Evolutionary conservation across 2,888 invertebrate species (phyloP).

Genomic region (Ichneumoninae sp.): DNA sequence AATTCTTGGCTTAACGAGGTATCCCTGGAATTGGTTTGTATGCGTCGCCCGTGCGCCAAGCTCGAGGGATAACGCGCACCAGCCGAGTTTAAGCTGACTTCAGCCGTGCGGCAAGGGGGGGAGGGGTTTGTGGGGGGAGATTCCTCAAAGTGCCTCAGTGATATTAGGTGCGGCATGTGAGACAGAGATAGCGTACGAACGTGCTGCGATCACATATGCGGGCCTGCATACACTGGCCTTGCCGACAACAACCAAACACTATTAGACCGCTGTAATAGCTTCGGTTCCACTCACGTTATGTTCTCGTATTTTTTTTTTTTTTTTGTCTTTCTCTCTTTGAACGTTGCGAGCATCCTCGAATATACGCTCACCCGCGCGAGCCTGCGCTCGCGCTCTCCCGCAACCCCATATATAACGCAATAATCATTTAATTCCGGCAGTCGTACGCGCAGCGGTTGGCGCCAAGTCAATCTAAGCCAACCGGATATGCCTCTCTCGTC

Average conservation of each 20-base stretch:
- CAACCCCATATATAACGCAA: slow-evolving; percentile 79
- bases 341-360: slow-evolving; percentile 65
- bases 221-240: slow-evolving; percentile 29
- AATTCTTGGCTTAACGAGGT: slow-evolving; percentile 73
- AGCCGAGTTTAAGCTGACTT: slow-evolving; percentile 7
- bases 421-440: slow-evolving; percentile 84
- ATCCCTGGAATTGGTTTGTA: slow-evolving; percentile 77
- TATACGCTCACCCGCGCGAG: slow-evolving; percentile 39
- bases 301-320: slow-evolving; percentile 22
- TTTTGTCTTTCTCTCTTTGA: slow-evolving; percentile 4
- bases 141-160: slow-evolving; percentile 17
- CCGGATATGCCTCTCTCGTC: slow-evolving; percentile 83
- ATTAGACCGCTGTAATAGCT: slow-evolving; percentile 40
- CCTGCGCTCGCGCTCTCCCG: slow-evolving; percentile 59
- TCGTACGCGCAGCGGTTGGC: slow-evolving; percentile 83
- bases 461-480: slow-evolving; percentile 84
- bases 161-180: slow-evolving; percentile 50
- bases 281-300: slow-evolving; percentile 24
- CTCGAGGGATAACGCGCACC: not conserved
- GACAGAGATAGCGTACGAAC: not conserved
- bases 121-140: not conserved
- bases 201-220: slow-evolving; percentile 46
- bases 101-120: slow-evolving; percentile 7
- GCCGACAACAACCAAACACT: slow-evolving; percentile 55
- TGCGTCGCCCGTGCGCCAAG: slow-evolving; percentile 57